Conservation (phyloP, 2,797 vertebrate genomes). For the Atherinosoma microstoma region DNA sequence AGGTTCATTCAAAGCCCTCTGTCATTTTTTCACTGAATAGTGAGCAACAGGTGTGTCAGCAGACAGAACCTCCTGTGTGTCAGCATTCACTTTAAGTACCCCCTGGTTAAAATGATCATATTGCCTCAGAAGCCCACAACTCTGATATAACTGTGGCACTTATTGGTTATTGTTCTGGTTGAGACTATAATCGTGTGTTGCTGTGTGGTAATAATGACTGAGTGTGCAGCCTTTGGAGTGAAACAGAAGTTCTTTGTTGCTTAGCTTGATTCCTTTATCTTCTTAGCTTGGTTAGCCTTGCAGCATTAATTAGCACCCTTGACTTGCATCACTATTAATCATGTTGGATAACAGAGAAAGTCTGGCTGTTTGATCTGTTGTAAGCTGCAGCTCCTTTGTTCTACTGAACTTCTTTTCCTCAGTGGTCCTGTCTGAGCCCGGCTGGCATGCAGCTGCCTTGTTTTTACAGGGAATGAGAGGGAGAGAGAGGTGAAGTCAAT, state of each 20-base stretch:
- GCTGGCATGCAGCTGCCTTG: constrained; percentile 59
- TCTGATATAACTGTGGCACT: neutral
- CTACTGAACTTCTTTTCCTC: constrained; percentile 25
- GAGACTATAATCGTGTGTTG: neutral
- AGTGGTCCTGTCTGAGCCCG: neutral
- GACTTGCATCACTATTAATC: constrained; percentile 69
- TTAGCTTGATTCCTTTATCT: constrained; percentile 25
- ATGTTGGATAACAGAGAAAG: constrained; percentile 50
- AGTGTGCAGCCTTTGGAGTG: constrained; percentile 4
- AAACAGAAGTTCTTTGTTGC: constrained; percentile 46
- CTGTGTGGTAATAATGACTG: neutral
- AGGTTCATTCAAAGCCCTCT: neutral
- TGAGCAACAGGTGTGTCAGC: constrained; percentile 72
- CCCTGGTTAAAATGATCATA: neutral
- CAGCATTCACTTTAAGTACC: neutral
- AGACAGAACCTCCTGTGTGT: constrained; percentile 6
- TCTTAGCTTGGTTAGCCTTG: constrained; percentile 25
- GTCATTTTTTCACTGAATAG: constrained; percentile 28
- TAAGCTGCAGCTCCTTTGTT: constrained; percentile 57
- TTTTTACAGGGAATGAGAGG: constrained; percentile 43
- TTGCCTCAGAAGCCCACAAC: neutral
- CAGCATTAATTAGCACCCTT: constrained; percentile 59
- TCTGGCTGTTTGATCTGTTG: constrained; percentile 66
- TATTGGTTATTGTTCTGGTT: neutral
- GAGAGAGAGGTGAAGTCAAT: constrained; percentile 27